Percentiles rank a stretch among this genome's conserved stretches.
phyloP scores from a whole-genome alignment of 2,888 invertebrate genomes.

The Tenthredo livida region DNA sequence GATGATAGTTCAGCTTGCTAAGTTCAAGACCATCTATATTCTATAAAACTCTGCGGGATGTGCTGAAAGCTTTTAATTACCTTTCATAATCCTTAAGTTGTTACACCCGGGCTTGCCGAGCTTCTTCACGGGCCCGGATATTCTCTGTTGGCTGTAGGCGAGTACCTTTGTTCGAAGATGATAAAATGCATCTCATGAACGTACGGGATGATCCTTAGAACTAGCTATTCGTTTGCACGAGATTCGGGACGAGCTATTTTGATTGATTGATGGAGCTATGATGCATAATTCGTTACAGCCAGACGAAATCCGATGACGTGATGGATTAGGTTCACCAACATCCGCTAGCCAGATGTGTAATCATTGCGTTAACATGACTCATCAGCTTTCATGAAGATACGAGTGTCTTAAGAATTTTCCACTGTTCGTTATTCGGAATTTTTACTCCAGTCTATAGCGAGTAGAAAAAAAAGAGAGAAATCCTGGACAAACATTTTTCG shows the following conservation, averaged over 20 bases:
- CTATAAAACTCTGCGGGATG: neutral
- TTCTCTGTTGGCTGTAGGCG: neutral
- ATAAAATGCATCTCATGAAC: neutral
- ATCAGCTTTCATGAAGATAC: neutral
- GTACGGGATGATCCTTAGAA: neutral
- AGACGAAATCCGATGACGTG: neutral
- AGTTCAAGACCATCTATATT: neutral
- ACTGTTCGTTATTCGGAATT: too few species aligned
- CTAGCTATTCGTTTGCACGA: too few species aligned
- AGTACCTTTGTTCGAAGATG: neutral
- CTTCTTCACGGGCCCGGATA: neutral
- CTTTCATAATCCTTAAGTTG: neutral
- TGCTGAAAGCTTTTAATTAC: neutral
- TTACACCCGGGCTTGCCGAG: neutral
- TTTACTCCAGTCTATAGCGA: too few species aligned
- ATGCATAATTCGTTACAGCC: neutral
- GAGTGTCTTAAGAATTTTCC: too few species aligned
- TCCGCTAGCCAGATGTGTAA: neutral
- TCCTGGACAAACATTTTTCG: too few species aligned
- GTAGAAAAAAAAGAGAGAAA: too few species aligned
- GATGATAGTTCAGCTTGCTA: neutral
- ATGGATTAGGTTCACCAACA: neutral
- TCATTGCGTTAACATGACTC: neutral
- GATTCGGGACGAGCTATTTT: neutral
- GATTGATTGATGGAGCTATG: neutral